Base-by-base conservation (phyloP, 2,113 vertebrate species). In the Tragelaphus imberbis region DNA sequence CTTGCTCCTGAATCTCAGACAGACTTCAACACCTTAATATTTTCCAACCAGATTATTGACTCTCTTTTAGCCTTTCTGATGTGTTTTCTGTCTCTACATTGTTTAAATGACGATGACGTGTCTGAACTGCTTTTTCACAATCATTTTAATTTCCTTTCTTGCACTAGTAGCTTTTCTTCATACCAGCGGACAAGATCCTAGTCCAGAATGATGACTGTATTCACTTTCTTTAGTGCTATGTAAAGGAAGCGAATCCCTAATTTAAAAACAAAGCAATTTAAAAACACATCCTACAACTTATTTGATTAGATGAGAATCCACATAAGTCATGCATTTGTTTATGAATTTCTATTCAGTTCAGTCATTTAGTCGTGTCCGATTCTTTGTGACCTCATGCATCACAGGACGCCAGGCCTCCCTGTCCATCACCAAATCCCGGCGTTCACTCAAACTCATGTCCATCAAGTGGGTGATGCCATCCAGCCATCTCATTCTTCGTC, bases 381-480 rank as follows among this genome's bases (percentile, higher is more conserved):
- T 30, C 28, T 63, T 63, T 33, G 61, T 1, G 0, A 63, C 14
- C 61, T 6, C 61, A 7, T 63, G 61, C 30, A 63, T 33, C 6
- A 1, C 61, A 63, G 61, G 6, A 33, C 3, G 0, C 13, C 61
- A 63, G 61, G 14, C 61, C 61, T 63, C 28, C 28, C 12, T 63
- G 61, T 63, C 59, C 28, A 61, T 61, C 59, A 61, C 5, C 13
- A 1, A 14, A 27, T 0, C 5, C 59, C 0, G 2, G 59, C 14
- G 1, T 61, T 61, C 59, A 30, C 59, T 30, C 27, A 30, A 14
- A 30, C 27, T 61, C 27, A 61, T 6, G 59, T 61, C 59, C 28
- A 3, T 30, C 1, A 1, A 30, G 13, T 63, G 6, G 0, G 59
- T 63, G 59, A 30, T 63, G 6, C 28, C 28, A 63, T 63, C 28